Conservation (phyloP, 1,140 invertebrate genomes). For the Metaphire vulgaris region DNA sequence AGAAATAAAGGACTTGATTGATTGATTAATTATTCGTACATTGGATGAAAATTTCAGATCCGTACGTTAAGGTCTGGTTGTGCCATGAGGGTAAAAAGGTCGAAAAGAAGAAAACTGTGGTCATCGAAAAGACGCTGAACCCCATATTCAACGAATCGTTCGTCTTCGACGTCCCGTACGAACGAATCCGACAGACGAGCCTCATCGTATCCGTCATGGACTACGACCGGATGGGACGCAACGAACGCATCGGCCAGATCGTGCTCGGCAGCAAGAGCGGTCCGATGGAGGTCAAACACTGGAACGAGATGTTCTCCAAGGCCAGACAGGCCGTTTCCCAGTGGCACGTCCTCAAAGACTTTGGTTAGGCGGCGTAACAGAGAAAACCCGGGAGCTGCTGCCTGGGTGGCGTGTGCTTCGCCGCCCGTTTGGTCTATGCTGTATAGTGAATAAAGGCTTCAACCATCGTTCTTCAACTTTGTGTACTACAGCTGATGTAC, state of each 20-base stretch:
- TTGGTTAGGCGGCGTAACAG: no score
- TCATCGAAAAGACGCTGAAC: conserved; percentile 57
- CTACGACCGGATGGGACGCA: conserved; percentile 69
- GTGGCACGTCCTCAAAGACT: conserved; percentile 72
- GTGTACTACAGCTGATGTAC: no score
- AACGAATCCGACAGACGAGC: conserved; percentile 73
- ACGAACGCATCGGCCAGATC: conserved; percentile 81
- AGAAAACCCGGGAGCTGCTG: no score
- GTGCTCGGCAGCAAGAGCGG: conserved; percentile 71
- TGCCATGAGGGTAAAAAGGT: conserved; percentile 55
- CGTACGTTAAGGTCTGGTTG: conserved; percentile 59
- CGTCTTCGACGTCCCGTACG: conserved; percentile 58
- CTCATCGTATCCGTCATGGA: conserved; percentile 81
- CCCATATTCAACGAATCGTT: conserved; percentile 61
- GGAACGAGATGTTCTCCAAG: conserved; percentile 81
- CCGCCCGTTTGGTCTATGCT: no score
- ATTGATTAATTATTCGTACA: no score
- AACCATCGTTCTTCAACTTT: no score
- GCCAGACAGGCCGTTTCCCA: conserved; percentile 74
- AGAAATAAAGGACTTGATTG: no score
- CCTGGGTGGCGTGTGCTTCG: no score
- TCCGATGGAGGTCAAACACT: conserved; percentile 76
- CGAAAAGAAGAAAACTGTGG: conserved; percentile 60
- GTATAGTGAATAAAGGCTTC: no score
- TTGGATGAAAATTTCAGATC: no score